A percentile compares a stretch with the other conserved stretches of the same genome.
Conservation (phyloP, 2,113 vertebrate genomes). For the Lagopus leucura region DNA sequence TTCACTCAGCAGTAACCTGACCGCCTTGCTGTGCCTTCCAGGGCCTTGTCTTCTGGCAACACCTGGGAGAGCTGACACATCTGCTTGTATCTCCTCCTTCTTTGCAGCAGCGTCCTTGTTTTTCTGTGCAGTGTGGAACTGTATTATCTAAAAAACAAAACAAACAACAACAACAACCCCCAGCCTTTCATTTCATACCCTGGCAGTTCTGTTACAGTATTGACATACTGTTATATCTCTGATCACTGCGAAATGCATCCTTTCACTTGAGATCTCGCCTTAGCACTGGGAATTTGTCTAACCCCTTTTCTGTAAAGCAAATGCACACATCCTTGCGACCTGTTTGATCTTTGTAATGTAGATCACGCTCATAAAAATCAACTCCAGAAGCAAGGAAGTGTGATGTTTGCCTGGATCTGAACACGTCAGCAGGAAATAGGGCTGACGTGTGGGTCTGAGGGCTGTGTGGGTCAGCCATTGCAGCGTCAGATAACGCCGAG, state of each 20-base stretch:
- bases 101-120: background rate
- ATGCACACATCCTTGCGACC: background rate
- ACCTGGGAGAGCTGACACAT: background rate
- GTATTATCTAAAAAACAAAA: background rate
- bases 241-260: background rate
- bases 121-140: background rate
- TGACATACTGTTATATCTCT: background rate
- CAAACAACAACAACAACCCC: too few relatives aligned
- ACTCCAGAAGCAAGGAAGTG: too few relatives aligned
- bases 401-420: background rate
- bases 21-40: background rate
- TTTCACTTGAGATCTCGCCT: conserved; percentile 2
- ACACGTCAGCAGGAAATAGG: conserved; percentile 8
- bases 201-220: background rate
- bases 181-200: conserved; percentile 1
- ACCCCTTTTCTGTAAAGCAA: background rate
- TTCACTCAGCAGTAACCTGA: background rate
- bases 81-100: background rate
- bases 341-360: background rate
- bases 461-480: background rate
- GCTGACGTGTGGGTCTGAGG: background rate
- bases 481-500: background rate
- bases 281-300: background rate
- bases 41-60: background rate
- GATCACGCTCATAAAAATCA: background rate